Base-by-base conservation (phyloP, 1,140 invertebrate genomes). In the Forficula auricularia region DNA sequence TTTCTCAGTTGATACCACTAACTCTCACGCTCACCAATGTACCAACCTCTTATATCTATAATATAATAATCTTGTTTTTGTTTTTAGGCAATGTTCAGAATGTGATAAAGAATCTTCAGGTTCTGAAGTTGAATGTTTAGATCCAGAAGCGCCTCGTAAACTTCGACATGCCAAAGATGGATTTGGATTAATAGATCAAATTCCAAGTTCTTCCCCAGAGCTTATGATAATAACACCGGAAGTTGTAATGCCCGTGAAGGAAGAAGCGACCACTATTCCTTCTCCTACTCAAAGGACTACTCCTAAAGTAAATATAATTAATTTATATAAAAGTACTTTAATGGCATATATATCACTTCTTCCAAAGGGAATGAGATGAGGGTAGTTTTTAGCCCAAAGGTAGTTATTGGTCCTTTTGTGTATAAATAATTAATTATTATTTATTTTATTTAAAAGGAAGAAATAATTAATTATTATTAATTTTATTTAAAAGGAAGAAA, bases 41-140 rank as follows among this genome's bases (percentile, higher is more conserved):
- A 40, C 9, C 6, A 18, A 40, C 12, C 10, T 9, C 19, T 4
- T 19, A 38, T 4, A 12, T 9, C 1, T 32, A 10, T 33, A 31
- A 32, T 27, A 30, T 16, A 38, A 20, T 40, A 44, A 27, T 39
- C 10, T n/a, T n/a, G n/a, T n/a, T n/a, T n/a, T n/a, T 38, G 27
- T 52, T 57, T 54, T 20, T 50, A 79, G 77, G 76, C 83, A 87
- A 67, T 89, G 84, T 57, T 86, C 83, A 1, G 83, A 88, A 58
- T 89, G 84, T 53, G 82, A 86, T 56, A 86, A 85, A 52, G 80
- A 68, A 45, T 65, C 79, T 1, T 81, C 80, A 2, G 78, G 78
- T 38, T 83, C 80, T 0, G 79, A 82, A 52, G 62, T 65, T 0
- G 78, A 83, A 50, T 67, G 73, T 1, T 68, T 82, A 16, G 77